Base-by-base conservation (phyloP, 2,888 invertebrate genomes). In the Rhagonycha lutea region DNA sequence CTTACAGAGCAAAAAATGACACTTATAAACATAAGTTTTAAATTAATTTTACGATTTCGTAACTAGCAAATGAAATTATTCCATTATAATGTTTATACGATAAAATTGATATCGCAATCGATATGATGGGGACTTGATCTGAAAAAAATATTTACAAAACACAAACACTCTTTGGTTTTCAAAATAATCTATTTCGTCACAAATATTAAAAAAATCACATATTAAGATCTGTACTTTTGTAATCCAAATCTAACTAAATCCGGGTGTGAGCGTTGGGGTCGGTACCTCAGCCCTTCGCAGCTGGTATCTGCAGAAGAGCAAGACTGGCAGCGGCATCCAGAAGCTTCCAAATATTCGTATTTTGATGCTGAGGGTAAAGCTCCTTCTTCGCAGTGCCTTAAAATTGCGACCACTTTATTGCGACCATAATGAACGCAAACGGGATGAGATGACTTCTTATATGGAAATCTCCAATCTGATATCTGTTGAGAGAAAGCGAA, bases 401-500 rank as follows among this genome's bases (percentile, higher is more conserved):
- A 88, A 68, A 90, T 90, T 0, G 92, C 92, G 14, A 92, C 90
- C 0, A 92, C 91, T 70, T 92, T 91, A 77, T 90, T 91, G 3
- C 93, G 89, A 0, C 92, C 92, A 0, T 92, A 93, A 86, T 96
- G 96, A 63, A 94, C 92, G 87, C 96, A 97, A 0, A 96, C 96
- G 0, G 95, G 95, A 86, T 97, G 96, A 82, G 92, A 92, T 0
- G 95, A 95, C 78, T 93, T 92, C 86, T 96, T 96, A 88, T 93
- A 96, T 0, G 96, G 96, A 85, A 96, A 96, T 85, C 94, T 92
- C 94, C 95, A 96, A 88, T 96, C 96, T 0, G 95, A 93, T 80
- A 94, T 93, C 95, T 95, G 86, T 1, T 86, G 85, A 71, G 18
- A 69, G 10, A 71, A 71, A 18, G 11, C 47, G 29, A 14, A 12